Base-by-base conservation (phyloP, 1,140 invertebrate genomes). In the Drosophila mojavensis region DNA sequence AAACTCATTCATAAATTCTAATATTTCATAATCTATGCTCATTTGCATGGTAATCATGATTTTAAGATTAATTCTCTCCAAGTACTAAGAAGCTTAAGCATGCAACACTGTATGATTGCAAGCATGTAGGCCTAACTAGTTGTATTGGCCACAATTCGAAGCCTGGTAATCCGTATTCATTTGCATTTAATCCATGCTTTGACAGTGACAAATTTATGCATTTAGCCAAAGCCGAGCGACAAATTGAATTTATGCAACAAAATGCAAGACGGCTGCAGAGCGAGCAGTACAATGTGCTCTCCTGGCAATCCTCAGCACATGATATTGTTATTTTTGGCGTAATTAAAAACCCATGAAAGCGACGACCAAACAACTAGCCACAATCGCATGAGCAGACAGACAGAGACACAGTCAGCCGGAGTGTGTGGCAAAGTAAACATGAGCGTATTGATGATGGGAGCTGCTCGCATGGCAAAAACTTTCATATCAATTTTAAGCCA, bases 401-500 rank as follows among this genome's bases (percentile, higher is more conserved):
- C 45, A 36, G 26, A 33, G 0, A 39, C 28, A 26, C 11, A 30
- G 20, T 6, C 43, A 47, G 11, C 10, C 6, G 36, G 45, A 65
- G 68, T 77, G 83, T 88, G 76, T 77, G 84, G 62, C 59, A 88
- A 66, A 88, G 70, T 78, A 88, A 88, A 88, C 83, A 88, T 72
- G 73, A 83, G 66, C 76, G 80, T 86, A 86, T 86, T 86, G 82
- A 86, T 86, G 82, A 86, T 65, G 72, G 78, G 63, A 75, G 56
- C 62, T 47, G 69, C 53, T 72, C 61, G 55, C 66, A 55, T 51
- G 60, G 75, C 79, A 80, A 80, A 86, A 88, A 89, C 77, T 90
- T 84, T 84, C 85, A 88, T 88, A 84, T 88, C 84, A 88, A 88
- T 88, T 88, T 88, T 84, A 89, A 89, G 84, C 84, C 83, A 88